Base-by-base conservation (phyloP, 2,113 vertebrate genomes). In the Heterocephalus glaber region DNA sequence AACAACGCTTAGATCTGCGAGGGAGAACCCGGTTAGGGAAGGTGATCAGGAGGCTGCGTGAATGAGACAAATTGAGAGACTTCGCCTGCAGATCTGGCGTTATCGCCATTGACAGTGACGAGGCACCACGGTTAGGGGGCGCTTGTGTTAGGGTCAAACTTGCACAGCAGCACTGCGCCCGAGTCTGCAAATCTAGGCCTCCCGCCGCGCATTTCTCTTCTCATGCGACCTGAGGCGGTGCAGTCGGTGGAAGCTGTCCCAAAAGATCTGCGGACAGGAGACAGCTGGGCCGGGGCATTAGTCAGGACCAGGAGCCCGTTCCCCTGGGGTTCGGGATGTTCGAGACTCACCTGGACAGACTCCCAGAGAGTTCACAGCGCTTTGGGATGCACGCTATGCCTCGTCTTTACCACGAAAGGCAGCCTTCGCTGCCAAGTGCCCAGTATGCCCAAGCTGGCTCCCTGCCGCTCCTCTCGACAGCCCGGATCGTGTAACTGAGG, bases 211-310 rank as follows among this genome's bases (percentile, higher is more conserved):
- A 44, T 26, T 41, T 72, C 68, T 72, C 4, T n/a, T 72, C 68
- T 24, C n/a, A 72, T 1, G 1, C 1, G 38, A 14, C 22, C 70
- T 44, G 41, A 74, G 38, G 22, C 24, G 24, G 70, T 28, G 24
- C 3, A 74, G n/a, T 41, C 7, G 19, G 68, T 11, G 22, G 70
- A 44, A 26, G 11, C 22, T 13, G 70, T 44, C 12, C 41, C 38
- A 26, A 44, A 74, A 28, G 22, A 5, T 11, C 11, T 13, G 41
- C 24, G 26, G 44, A 2, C 2, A 26, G 41, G 70, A 28, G 38
- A 26, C 19, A 13, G 22, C 1, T 2, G 38, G 41, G 8, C 12
- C 24, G 38, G 3, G 9, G 22, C 11, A 2, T 10, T 10, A 1
- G 70, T 41, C 70, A 72, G 38, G 1, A 72, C 38, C 70, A 44